A percentile compares a stretch with the other conserved stretches of the same genome.
phyloP scores from a whole-genome alignment of 1,140 invertebrate species.

The Harpegnathos saltator region DNA sequence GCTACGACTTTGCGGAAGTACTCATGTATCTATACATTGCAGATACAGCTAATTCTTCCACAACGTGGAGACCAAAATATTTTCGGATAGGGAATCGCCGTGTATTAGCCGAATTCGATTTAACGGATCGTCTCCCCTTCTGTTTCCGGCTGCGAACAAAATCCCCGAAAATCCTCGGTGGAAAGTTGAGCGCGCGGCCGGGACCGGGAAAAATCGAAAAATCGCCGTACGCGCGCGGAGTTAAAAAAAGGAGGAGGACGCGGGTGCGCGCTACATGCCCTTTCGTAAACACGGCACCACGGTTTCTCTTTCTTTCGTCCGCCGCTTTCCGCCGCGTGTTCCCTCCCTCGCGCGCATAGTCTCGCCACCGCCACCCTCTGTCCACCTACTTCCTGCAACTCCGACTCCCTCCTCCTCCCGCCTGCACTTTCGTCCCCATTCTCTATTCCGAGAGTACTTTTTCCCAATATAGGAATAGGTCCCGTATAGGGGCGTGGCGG shows the following conservation, averaged over 20 bases:
- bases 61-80: constrained; percentile 13
- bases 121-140: constrained; percentile 76
- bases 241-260: constrained; percentile 40
- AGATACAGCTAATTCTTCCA: constrained; percentile 31
- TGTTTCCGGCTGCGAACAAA: constrained; percentile 68
- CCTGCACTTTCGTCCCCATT: constrained; percentile 48
- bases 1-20: neutral
- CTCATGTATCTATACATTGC: neutral
- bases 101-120: constrained; percentile 77
- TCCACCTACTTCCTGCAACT: constrained; percentile 32
- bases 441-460: constrained; percentile 69
- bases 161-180: constrained; percentile 69
- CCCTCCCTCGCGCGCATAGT: constrained; percentile 15
- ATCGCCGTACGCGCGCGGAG: constrained; percentile 2
- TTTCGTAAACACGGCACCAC: constrained; percentile 66
- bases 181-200: constrained; percentile 48
- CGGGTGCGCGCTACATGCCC: constrained; percentile 31
- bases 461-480: constrained; percentile 75
- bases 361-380: constrained; percentile 35
- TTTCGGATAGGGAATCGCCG: constrained; percentile 33
- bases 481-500: constrained; percentile 64
- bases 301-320: constrained; percentile 16
- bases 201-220: constrained; percentile 65
- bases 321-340: constrained; percentile 20
- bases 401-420: neutral